These are phyloP conservation scores for Clunio marinus DNA, from an alignment of 2,888 invertebrate species.

Conservation along the genomic window DNA sequence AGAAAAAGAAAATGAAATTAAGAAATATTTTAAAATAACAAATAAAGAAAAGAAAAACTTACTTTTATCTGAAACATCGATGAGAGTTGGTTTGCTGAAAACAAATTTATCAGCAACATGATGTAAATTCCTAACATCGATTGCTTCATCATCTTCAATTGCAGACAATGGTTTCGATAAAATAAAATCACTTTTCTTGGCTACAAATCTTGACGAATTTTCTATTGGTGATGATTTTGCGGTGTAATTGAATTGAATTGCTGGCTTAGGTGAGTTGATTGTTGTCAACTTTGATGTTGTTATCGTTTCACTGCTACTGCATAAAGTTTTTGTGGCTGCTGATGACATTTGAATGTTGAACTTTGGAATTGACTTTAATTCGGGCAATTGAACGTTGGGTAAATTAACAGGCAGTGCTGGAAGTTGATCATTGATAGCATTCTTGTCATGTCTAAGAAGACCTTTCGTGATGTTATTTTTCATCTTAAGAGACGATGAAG, in stretches of 20 bases:
- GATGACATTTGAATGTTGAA: conserved; percentile 46
- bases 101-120: conserved; percentile 52
- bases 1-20: neutral
- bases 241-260: conserved; percentile 21
- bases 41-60: neutral
- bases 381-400: conserved; percentile 52
- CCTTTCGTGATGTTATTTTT: conserved; percentile 48
- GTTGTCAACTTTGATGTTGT: conserved; percentile 33
- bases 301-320: conserved; percentile 32
- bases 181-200: conserved; percentile 44
- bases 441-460: conserved; percentile 43
- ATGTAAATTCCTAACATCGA: conserved; percentile 42
- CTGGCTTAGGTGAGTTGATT: conserved; percentile 35
- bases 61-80: conserved; percentile 12
- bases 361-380: conserved; percentile 48
- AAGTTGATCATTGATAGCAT: conserved; percentile 47
- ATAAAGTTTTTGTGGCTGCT: conserved; percentile 8
- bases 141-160: conserved; percentile 49
- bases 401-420: conserved; percentile 53
- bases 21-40: neutral
- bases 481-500: conserved; percentile 48
- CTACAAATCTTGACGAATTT: conserved; percentile 46
- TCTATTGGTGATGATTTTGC: conserved; percentile 38
- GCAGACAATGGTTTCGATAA: conserved; percentile 54
- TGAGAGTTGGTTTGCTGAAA: conserved; percentile 55